phyloP scores from a whole-genome alignment of 2,888 invertebrate genomes.

The Aleiodes leptofemur region DNA sequence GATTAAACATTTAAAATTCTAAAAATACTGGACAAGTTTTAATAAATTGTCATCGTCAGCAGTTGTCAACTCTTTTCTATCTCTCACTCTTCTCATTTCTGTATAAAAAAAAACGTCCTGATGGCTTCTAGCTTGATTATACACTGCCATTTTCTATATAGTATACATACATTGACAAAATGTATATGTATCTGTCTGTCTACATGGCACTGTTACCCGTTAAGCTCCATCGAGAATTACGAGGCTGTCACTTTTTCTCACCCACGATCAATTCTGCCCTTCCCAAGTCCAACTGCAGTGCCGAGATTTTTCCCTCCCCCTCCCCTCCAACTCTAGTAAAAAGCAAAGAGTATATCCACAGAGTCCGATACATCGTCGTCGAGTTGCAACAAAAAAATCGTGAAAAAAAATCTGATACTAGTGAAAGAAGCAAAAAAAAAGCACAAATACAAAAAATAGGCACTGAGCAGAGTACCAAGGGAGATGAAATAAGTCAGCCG shows the following conservation, averaged over 20 bases:
- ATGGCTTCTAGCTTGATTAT: constrained; percentile 24
- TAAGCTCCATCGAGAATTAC: constrained; percentile 38
- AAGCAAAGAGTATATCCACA: constrained; percentile 34
- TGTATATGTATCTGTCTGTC: constrained; percentile 24
- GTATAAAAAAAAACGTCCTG: constrained; percentile 17
- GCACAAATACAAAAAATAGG: not conserved
- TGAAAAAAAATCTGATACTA: not conserved
- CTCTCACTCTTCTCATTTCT: not conserved
- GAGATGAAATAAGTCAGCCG: constrained; percentile 22
- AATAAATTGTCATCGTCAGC: no score
- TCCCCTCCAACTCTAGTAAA: constrained; percentile 10
- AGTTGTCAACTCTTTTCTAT: not conserved
- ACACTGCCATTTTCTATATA: constrained; percentile 20
- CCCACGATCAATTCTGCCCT: constrained; percentile 32
- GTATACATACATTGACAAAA: not conserved
- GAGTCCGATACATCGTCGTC: constrained; percentile 36
- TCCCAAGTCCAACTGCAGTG: constrained; percentile 27
- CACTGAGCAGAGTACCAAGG: not conserved
- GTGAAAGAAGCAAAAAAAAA: constrained; percentile 1
- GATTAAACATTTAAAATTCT: no score
- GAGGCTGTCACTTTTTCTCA: constrained; percentile 36
- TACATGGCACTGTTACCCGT: constrained; percentile 11
- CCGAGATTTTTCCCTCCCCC: constrained; percentile 17
- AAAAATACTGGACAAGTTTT: no score
- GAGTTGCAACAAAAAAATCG: constrained; percentile 10